Percentiles rank a stretch among this genome's conserved stretches.
Conservation (phyloP, 2,113 vertebrate genomes). For the Narcine bancroftii region DNA sequence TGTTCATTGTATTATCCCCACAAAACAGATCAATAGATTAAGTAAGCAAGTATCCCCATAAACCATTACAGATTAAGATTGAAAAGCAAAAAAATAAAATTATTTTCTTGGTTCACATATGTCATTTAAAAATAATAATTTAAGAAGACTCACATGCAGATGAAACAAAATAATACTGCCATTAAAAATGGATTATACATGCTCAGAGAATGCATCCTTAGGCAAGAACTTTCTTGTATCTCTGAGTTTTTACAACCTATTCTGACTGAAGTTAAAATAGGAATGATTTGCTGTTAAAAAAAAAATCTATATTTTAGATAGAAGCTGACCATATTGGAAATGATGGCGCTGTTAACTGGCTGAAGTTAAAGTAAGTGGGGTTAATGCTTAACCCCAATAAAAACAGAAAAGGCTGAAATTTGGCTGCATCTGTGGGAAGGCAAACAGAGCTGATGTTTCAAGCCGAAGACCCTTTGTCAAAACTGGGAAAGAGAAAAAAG, state of each 20-base stretch:
- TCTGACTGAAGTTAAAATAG: background rate
- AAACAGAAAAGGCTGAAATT: no score
- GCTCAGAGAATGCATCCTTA: background rate
- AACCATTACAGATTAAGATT: background rate
- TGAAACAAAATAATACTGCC: background rate
- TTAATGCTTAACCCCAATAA: no score
- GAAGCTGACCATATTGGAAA: background rate
- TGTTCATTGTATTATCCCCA: background rate
- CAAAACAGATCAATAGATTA: background rate
- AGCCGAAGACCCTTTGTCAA: no score
- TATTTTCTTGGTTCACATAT: background rate
- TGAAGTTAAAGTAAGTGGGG: no score
- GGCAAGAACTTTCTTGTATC: background rate
- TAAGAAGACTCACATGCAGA: background rate
- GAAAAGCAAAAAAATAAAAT: no score
- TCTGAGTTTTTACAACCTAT: background rate
- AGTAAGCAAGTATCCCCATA: background rate
- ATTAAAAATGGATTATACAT: background rate
- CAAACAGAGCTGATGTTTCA: no score
- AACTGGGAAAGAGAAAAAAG: no score
- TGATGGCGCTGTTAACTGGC: no score
- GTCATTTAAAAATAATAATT: background rate
- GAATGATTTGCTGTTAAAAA: background rate
- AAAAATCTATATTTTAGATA: no score
- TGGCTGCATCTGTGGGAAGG: no score